Percentiles rank a stretch among this genome's conserved stretches.
Evolutionary conservation across 2,888 invertebrate genomes (phyloP).

Genomic region (Phyllotreta cruciferae): DNA sequence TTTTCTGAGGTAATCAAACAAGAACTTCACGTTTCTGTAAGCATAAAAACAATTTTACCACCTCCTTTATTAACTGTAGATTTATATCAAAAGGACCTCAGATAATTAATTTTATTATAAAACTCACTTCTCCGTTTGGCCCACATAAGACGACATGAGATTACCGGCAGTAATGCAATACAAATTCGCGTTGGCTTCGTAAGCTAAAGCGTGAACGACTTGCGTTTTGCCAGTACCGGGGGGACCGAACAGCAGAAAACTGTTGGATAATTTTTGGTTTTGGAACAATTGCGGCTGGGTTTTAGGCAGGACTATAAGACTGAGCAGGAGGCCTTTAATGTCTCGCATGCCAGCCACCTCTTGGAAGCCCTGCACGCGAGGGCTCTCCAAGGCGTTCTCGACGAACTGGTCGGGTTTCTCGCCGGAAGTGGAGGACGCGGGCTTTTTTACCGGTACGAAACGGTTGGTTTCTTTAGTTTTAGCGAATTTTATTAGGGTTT

Average conservation of each 20-base stretch:
- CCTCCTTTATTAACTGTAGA: too few species aligned
- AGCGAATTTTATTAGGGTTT: constrained; percentile 20
- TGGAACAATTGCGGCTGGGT: constrained; percentile 65
- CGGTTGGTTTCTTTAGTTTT: constrained; percentile 17
- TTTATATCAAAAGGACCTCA: too few species aligned
- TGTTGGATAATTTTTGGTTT: constrained; percentile 60
- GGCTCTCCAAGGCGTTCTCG: constrained; percentile 44
- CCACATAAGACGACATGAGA: constrained; percentile 64
- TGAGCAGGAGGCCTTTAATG: constrained; percentile 61
- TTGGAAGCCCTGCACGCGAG: constrained; percentile 54
- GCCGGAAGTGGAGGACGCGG: neutral
- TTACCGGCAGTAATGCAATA: constrained; percentile 64
- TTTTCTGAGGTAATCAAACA: constrained; percentile 51
- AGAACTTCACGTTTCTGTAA: constrained; percentile 49
- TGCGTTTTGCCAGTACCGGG: constrained; percentile 63
- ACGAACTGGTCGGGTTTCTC: constrained; percentile 13
- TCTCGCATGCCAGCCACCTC: constrained; percentile 63
- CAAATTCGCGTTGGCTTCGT: constrained; percentile 62
- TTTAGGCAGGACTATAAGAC: constrained; percentile 63
- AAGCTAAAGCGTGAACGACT: constrained; percentile 58
- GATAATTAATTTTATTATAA: neutral
- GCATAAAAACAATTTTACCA: too few species aligned
- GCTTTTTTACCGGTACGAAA: neutral
- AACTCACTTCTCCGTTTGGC: constrained; percentile 66
- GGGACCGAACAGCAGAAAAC: constrained; percentile 64